Evolutionary conservation across 2,888 invertebrate species (phyloP).

Genomic region (Plebejus melissa): DNA sequence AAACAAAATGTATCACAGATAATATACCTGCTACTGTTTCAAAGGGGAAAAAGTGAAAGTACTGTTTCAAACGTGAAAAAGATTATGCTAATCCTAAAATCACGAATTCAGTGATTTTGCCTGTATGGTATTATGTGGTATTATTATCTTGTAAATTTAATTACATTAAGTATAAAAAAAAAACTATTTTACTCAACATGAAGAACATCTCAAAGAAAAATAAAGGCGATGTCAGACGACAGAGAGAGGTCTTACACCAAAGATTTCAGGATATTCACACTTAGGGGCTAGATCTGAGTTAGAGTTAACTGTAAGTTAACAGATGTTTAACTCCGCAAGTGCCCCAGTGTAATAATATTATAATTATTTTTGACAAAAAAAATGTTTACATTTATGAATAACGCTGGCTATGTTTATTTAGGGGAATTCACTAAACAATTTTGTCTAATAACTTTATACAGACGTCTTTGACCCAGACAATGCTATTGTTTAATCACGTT

Average conservation of each 20-base stretch:
- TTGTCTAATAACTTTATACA: neutral
- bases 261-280: too few relatives aligned
- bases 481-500: neutral
- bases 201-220: neutral
- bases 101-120: neutral
- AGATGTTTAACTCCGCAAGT: too few relatives aligned
- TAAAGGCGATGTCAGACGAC: neutral
- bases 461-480: neutral
- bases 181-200: neutral
- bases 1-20: conserved; percentile 9
- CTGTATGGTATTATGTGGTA: neutral
- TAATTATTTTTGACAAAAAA: too few relatives aligned
- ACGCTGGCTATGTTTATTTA: neutral
- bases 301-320: too few relatives aligned
- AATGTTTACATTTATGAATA: neutral
- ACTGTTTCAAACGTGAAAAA: neutral
- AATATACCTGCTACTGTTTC: neutral
- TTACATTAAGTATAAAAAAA: neutral
- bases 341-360: too few relatives aligned
- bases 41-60: neutral
- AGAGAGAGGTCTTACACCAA: neutral
- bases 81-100: neutral
- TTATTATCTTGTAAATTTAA: neutral
- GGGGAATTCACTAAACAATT: too few relatives aligned
- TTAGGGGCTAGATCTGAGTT: too few relatives aligned